phyloP scores from a whole-genome alignment of 2,113 vertebrate species.

The Cyprinus carpio region DNA sequence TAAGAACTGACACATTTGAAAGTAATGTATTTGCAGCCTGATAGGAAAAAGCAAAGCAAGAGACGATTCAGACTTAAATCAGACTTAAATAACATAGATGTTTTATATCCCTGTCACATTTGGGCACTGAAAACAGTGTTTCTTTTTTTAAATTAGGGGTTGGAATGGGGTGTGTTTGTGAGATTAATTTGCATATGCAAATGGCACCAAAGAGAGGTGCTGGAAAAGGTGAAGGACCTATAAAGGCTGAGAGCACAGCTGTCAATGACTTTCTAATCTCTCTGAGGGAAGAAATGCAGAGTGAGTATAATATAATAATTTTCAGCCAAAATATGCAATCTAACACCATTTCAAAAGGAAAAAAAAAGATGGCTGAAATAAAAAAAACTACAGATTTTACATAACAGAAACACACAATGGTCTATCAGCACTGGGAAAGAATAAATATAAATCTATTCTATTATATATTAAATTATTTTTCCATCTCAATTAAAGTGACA shows the following conservation, averaged over 20 bases:
- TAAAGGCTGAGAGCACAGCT: constrained; percentile 36
- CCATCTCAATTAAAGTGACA: neutral
- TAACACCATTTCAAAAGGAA: neutral
- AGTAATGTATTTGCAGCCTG: constrained; percentile 42
- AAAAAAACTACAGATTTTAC: neutral
- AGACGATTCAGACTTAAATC: neutral
- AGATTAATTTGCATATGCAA: constrained; percentile 48
- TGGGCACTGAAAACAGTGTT: neutral
- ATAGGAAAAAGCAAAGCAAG: neutral
- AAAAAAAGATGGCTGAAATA: neutral
- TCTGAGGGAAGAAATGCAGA: neutral
- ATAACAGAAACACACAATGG: neutral
- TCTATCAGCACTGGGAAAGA: neutral
- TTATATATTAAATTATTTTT: neutral
- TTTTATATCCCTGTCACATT: constrained; percentile 18
- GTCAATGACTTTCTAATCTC: constrained; percentile 33
- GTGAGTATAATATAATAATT: neutral
- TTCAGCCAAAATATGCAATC: neutral
- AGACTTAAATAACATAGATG: constrained; percentile 46
- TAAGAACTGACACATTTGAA: constrained; percentile 50
- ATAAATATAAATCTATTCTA: neutral
- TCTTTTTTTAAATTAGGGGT: neutral
- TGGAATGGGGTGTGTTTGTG: constrained; percentile 36
- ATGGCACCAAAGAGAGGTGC: constrained; percentile 26
- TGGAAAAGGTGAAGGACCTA: constrained; percentile 30